Evolutionary conservation across 2,888 invertebrate genomes (phyloP), one percentile per base, ranked within the genome.

Genomic region (Congeria kusceri): DNA sequence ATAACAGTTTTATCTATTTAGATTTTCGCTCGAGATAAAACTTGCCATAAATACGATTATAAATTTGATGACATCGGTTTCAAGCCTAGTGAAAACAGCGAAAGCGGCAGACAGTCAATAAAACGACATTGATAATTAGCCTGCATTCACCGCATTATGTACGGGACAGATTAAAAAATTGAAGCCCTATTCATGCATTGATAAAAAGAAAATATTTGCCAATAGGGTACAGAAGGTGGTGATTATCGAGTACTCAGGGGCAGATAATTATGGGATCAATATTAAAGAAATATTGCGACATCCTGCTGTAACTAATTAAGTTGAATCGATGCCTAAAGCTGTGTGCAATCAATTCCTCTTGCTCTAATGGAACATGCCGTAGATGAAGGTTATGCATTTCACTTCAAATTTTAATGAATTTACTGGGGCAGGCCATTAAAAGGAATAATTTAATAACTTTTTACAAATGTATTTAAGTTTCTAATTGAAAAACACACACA

Each of bases 171-270:
- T 77, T 71, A 77, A 63, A 75, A 77, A 77, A 56, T 66, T 70
- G 53, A 57, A 64, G 56, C 44, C 46, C 63, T 57, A 68, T 68
- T 75, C 63, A 75, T 67, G 46, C 53, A 23, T 32, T 56, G 28
- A 56, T 59, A 72, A 71, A 72, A 68, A 67, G 75, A 80, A 80
- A 75, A 80, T 80, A 80, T 80, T 75, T 80, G 80, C 71, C 67
- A 49, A 63, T 62, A 64, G 44, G 68, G 63, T 71, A 58, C 75
- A 58, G 74, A 74, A 39, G 67, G 74, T 75, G 65, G 75, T 71
- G 75, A 80, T 80, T 75, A 75, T 57, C 25, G 68, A 61, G 71
- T 64, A 63, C 57, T 58, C 68, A 68, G 64, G 59, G 49, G 80
- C 75, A 75, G 27, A 61, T 73, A 77, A 77, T 77, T 71, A 71